These are phyloP conservation scores for Drosophila lacicola DNA, from an alignment of 2,888 invertebrate genomes.

Conservation along the genomic window DNA sequence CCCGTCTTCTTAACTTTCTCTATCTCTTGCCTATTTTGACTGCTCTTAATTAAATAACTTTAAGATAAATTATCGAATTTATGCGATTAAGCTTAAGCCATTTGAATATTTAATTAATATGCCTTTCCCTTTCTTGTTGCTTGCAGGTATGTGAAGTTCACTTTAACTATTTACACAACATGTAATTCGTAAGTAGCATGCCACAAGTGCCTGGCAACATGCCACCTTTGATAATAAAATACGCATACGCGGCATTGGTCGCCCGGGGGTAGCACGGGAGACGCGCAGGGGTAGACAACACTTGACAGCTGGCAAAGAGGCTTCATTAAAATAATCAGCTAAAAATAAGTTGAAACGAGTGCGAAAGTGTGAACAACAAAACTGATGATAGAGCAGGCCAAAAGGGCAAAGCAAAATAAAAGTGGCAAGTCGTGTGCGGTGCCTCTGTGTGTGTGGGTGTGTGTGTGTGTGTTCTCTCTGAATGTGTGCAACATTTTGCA, in stretches of 20 bases:
- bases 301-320: constrained; percentile 47
- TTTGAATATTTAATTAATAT: constrained; percentile 36
- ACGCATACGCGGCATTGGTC: constrained; percentile 38
- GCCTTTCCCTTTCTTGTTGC: constrained; percentile 31
- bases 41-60: neutral
- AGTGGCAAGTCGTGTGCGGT: constrained; percentile 4
- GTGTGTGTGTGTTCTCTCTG: constrained; percentile 19
- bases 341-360: constrained; percentile 42
- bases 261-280: neutral
- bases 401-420: constrained; percentile 35
- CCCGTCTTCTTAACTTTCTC: neutral
- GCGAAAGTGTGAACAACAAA: constrained; percentile 44
- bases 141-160: constrained; percentile 71
- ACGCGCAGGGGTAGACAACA: constrained; percentile 1
- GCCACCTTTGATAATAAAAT: constrained; percentile 27
- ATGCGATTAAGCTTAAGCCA: neutral
- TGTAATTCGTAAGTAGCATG: constrained; percentile 55
- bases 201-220: constrained; percentile 35
- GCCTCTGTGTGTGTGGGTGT: neutral
- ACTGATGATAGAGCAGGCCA: constrained; percentile 26
- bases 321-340: constrained; percentile 72
- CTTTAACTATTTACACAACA: constrained; percentile 21
- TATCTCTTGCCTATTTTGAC: neutral
- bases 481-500: constrained; percentile 47
- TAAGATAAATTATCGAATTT: neutral